Conservation (phyloP, 2,888 invertebrate species). For the Drosophila nr. perissopoda region DNA sequence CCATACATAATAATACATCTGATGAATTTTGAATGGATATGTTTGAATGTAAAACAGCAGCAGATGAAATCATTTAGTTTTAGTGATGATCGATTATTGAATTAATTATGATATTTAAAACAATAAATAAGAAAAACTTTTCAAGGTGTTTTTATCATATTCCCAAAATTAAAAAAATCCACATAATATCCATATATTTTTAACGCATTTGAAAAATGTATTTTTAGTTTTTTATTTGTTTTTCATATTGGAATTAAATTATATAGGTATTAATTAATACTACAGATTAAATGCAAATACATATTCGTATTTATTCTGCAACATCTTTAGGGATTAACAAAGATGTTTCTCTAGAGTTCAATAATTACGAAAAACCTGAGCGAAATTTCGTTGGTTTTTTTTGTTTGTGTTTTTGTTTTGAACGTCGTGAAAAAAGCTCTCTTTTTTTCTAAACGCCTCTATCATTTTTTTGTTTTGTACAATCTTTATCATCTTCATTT, state of each 20-base stretch:
- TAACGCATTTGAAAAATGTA: slow-evolving; percentile 71
- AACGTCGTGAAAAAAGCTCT: slow-evolving; percentile 31
- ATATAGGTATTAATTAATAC: slow-evolving; percentile 68
- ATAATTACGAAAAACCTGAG: slow-evolving; percentile 76
- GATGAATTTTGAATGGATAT: slow-evolving; percentile 27
- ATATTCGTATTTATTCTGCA: slow-evolving; percentile 28
- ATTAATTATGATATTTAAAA: slow-evolving; percentile 55
- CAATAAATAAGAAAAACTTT: slow-evolving; percentile 53
- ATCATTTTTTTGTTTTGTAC: slow-evolving; percentile 43
- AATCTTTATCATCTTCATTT: slow-evolving; percentile 41
- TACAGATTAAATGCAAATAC: slow-evolving; percentile 75
- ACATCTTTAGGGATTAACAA: slow-evolving; percentile 53
- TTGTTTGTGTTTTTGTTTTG: slow-evolving; percentile 19
- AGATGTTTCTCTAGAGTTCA: slow-evolving; percentile 52
- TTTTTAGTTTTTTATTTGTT: slow-evolving; percentile 61
- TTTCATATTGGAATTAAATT: slow-evolving; percentile 67
- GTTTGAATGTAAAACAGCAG: slow-evolving; percentile 30
- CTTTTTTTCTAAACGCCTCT: slow-evolving; percentile 20
- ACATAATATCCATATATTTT: slow-evolving; percentile 29
- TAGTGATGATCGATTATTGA: slow-evolving; percentile 57
- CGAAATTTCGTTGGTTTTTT: slow-evolving; percentile 67
- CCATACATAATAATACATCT: background rate
- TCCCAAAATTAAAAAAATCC: background rate
- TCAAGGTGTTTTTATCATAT: slow-evolving; percentile 15
- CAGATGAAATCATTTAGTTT: slow-evolving; percentile 55